A percentile compares a stretch with the other conserved stretches of the same genome.
phyloP scores from a whole-genome alignment of 92 coral and sea anemone genomes.

The Actinernus sp. region DNA sequence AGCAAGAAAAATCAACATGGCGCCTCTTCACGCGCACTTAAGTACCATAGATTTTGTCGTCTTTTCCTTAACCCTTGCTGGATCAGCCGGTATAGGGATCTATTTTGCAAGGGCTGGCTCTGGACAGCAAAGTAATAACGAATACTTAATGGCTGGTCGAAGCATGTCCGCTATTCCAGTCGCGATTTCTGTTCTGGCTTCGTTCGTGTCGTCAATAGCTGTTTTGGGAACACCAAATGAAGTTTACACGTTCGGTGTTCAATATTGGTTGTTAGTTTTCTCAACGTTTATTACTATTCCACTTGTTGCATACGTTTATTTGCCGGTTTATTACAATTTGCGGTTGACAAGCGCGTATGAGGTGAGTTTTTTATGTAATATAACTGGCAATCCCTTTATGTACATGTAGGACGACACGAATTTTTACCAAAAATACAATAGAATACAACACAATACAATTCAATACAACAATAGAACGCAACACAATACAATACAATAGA shows the following conservation, averaged over 20 bases:
- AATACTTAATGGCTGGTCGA: constrained; percentile 76
- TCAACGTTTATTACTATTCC: constrained; percentile 67
- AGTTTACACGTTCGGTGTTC: constrained; percentile 63
- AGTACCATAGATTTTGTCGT: constrained; percentile 50
- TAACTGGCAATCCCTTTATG: too few relatives aligned
- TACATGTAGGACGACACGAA: too few relatives aligned
- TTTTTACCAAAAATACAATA: too few relatives aligned
- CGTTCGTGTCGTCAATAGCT: constrained; percentile 77
- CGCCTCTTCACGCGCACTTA: constrained; percentile 39
- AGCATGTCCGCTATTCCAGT: constrained; percentile 74
- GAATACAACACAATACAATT: too few relatives aligned
- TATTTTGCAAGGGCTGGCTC: constrained; percentile 67
- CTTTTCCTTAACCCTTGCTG: constrained; percentile 52
- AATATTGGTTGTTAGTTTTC: constrained; percentile 47
- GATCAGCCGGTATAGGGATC: constrained; percentile 72
- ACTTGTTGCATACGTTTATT: constrained; percentile 55
- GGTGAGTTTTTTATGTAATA: constrained; percentile 19
- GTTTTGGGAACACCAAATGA: constrained; percentile 76
- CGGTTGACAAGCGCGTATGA: constrained; percentile 72
- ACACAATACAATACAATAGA: too few relatives aligned
- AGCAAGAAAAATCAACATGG: constrained; percentile 35
- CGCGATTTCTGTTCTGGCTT: constrained; percentile 71
- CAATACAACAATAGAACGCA: too few relatives aligned
- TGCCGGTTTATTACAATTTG: constrained; percentile 70
- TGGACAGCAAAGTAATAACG: constrained; percentile 62